Percentiles rank a stretch among this genome's conserved stretches.
These are phyloP conservation scores for Ridgeia piscesae DNA, from an alignment of 1,140 invertebrate genomes.

Conservation along the genomic window DNA sequence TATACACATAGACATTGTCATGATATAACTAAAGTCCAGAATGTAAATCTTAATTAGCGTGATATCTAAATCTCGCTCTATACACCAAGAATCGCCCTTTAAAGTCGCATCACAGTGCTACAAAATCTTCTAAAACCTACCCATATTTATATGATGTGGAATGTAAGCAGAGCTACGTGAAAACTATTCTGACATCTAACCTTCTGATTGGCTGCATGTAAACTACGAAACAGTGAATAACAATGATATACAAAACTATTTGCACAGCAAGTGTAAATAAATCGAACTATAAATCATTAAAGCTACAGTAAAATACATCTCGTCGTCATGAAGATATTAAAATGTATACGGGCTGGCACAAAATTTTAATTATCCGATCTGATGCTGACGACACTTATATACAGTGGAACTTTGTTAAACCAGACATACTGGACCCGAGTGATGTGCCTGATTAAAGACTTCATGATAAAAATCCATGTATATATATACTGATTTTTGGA, in stretches of 20 bases:
- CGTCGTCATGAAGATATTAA: neutral
- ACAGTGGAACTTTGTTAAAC: no score
- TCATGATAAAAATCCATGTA: neutral
- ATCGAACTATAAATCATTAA: neutral
- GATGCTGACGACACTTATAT: no score
- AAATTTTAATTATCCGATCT: no score
- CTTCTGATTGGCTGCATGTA: neutral
- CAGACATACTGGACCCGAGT: no score
- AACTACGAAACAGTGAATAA: conserved; percentile 6
- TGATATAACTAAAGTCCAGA: neutral
- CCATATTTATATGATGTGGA: neutral
- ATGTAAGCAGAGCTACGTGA: neutral
- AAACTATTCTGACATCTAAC: neutral
- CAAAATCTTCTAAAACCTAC: neutral
- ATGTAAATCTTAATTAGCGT: neutral
- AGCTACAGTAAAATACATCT: conserved; percentile 6
- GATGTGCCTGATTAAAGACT: no score
- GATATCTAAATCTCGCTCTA: neutral
- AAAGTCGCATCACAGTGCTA: neutral
- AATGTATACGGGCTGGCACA: neutral
- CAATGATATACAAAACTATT: neutral
- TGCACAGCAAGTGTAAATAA: neutral
- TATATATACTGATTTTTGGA: neutral
- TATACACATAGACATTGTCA: neutral
- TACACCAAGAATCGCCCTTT: neutral